phyloP scores from a whole-genome alignment of 2,888 invertebrate species.

The Heterodera filipjevi region DNA sequence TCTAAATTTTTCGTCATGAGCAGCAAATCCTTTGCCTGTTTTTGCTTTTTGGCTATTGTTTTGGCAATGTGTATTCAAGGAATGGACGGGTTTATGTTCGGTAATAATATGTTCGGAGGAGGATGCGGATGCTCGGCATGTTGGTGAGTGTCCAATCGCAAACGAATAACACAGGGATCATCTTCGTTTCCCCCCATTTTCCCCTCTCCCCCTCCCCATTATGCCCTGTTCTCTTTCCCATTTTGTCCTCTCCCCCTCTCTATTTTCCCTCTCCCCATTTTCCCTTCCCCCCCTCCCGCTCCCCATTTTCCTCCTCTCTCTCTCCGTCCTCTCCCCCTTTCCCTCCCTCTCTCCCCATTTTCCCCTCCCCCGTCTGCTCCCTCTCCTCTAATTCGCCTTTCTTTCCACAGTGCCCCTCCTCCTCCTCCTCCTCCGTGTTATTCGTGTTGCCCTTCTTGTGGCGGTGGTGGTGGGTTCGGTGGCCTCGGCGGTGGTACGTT shows the following conservation, averaged over 20 bases:
- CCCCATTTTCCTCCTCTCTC: neutral
- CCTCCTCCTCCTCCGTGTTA: constrained; percentile 9
- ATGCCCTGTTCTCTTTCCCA: neutral
- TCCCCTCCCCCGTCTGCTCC: neutral
- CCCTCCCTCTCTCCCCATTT: neutral
- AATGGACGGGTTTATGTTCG: neutral
- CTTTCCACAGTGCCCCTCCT: neutral
- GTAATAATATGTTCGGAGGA: constrained; percentile 11
- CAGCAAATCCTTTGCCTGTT: neutral
- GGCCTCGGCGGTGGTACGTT: constrained; percentile 13
- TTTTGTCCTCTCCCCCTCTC: no score
- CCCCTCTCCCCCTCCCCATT: neutral
- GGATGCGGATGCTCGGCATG: constrained; percentile 4
- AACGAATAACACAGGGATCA: neutral
- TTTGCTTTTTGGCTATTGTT: neutral
- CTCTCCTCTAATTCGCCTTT: neutral
- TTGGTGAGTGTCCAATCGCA: neutral
- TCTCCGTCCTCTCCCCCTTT: neutral
- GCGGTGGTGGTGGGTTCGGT: constrained; percentile 3
- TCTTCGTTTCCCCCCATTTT: no score
- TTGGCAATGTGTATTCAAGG: neutral
- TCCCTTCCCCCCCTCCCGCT: neutral
- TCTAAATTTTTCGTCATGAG: neutral
- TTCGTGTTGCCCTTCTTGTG: neutral
- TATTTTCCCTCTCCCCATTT: no score